Evolutionary conservation across 1,140 invertebrate species (phyloP).

Genomic region (Samia ricini): DNA sequence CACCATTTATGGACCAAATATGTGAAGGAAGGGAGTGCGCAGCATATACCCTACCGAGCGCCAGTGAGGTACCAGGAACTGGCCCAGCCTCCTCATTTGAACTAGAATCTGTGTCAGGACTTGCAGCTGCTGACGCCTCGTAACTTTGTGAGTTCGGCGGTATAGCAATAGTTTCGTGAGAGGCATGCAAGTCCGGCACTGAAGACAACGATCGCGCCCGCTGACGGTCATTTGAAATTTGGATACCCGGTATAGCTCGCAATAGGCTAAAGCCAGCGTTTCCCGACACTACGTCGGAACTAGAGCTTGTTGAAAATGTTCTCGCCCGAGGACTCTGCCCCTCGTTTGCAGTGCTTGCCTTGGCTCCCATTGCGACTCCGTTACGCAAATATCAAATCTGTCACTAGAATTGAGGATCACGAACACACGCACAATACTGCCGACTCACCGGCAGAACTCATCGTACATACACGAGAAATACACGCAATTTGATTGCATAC

Average conservation of each 20-base stretch:
- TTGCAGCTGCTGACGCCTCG: conserved; percentile 79
- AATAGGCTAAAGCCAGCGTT: conserved; percentile 85
- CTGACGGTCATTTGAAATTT: conserved; percentile 86
- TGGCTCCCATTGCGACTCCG: conserved; percentile 85
- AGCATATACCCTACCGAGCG: conserved; percentile 89
- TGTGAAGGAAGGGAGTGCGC: conserved; percentile 93
- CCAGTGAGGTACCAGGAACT: conserved; percentile 73
- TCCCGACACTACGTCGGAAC: conserved; percentile 81
- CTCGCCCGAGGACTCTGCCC: conserved; percentile 84
- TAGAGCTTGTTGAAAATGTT: conserved; percentile 88
- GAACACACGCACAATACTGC: conserved; percentile 50
- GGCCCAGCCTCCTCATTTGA: conserved; percentile 76
- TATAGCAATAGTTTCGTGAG: conserved; percentile 79
- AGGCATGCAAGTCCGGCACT: conserved; percentile 85
- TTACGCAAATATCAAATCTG: conserved; percentile 67
- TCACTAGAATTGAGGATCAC: conserved; percentile 52
- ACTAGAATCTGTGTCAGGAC: conserved; percentile 81
- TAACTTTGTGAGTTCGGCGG: conserved; percentile 77
- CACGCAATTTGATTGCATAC: conserved; percentile 15
- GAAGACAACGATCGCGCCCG: conserved; percentile 89
- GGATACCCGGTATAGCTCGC: conserved; percentile 84
- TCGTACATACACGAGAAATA: conserved; percentile 48
- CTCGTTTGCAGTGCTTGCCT: conserved; percentile 87
- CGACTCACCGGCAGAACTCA: conserved; percentile 61
- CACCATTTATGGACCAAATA: conserved; percentile 94